phyloP scores from a whole-genome alignment of 2,888 invertebrate genomes.

The Bedellia somnulentella region DNA sequence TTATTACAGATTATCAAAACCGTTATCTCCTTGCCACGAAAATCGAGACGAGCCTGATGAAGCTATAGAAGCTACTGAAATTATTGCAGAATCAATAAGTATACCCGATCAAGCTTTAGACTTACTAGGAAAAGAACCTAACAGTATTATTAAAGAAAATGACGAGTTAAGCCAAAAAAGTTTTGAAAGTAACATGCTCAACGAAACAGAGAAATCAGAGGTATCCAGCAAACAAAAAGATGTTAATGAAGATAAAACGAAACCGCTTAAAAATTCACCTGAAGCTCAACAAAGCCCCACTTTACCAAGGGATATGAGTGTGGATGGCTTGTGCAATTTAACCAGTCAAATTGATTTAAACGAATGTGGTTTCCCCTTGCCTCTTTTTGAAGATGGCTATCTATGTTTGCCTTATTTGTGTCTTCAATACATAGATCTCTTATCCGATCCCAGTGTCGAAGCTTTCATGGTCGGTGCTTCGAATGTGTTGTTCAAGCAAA shows the following conservation, averaged over 20 bases:
- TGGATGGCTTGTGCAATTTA: slow-evolving; percentile 63
- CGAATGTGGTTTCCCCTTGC: slow-evolving; percentile 85
- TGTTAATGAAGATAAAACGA: slow-evolving; percentile 52
- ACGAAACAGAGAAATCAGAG: slow-evolving; percentile 38
- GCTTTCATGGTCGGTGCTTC: slow-evolving; percentile 95
- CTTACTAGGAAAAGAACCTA: slow-evolving; percentile 41
- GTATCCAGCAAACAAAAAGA: slow-evolving; percentile 42
- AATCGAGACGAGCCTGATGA: slow-evolving; percentile 19
- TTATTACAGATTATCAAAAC: slow-evolving; percentile 39
- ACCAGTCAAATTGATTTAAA: slow-evolving; percentile 68
- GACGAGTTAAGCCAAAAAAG: slow-evolving; percentile 44
- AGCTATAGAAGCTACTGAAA: slow-evolving; percentile 18
- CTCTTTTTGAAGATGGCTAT: slow-evolving; percentile 87
- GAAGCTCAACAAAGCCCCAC: slow-evolving; percentile 55
- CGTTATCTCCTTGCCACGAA: slow-evolving; percentile 39
- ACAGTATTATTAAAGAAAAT: slow-evolving; percentile 43
- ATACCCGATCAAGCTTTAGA: slow-evolving; percentile 25
- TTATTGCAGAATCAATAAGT: slow-evolving; percentile 16
- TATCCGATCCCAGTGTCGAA: slow-evolving; percentile 83
- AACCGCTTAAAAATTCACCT: slow-evolving; percentile 30
- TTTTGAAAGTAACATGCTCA: slow-evolving; percentile 40
- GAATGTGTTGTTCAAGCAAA: slow-evolving; percentile 96
- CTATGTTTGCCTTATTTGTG: slow-evolving; percentile 95
- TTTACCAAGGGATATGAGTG: slow-evolving; percentile 72
- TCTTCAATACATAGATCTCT: slow-evolving; percentile 89